phyloP scores from a whole-genome alignment of 2,113 vertebrate genomes.

The Otocyon megalotis region DNA sequence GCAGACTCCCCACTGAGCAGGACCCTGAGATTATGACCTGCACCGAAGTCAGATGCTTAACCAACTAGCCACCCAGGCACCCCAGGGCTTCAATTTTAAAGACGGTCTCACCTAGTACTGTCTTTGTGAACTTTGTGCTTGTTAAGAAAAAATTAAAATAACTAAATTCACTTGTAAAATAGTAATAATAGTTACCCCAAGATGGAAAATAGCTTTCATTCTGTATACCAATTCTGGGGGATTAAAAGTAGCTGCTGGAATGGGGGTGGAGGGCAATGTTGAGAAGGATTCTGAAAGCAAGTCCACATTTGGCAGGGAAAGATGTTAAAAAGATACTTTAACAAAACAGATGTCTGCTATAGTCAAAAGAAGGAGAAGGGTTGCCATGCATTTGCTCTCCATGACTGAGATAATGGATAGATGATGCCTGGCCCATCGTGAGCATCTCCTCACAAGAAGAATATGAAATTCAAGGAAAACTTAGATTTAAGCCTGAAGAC shows the following conservation, averaged over 20 bases:
- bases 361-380: not conserved
- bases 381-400: not conserved
- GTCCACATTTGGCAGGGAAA: not conserved
- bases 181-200: not conserved
- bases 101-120: not conserved
- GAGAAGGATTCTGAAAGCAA: slow-evolving; percentile 37
- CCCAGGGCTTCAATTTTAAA: not conserved
- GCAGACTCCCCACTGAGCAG: not conserved
- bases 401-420: not conserved
- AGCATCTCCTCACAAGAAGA: not conserved
- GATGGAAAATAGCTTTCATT: not conserved
- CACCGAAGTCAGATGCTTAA: not conserved
- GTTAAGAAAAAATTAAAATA: not conserved
- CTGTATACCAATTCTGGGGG: not conserved
- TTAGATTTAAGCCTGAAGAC: not conserved
- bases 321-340: not conserved
- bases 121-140: slow-evolving; percentile 12
- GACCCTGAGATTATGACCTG: not conserved
- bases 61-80: not conserved
- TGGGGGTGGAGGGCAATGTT: not conserved
- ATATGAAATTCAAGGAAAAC: slow-evolving; percentile 39
- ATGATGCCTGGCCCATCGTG: not conserved
- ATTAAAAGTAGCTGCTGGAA: not conserved
- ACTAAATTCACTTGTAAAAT: not conserved
- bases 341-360: not conserved